A percentile compares a stretch with the other conserved stretches of the same genome.
phyloP scores from a whole-genome alignment of 2,797 vertebrate genomes.

The Sphenodon punctatus region DNA sequence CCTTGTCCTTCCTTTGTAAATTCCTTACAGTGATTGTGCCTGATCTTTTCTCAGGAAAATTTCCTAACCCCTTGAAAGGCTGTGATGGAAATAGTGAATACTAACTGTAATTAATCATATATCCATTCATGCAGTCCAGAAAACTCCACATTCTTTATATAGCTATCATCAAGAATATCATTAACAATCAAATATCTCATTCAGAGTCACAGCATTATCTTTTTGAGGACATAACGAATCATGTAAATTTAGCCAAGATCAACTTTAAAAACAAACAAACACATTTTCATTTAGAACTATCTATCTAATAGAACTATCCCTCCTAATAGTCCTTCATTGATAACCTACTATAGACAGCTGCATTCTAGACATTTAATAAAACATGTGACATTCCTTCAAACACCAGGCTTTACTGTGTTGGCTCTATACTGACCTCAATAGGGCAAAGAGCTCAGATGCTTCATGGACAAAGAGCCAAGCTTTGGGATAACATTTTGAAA shows the following conservation, averaged over 20 bases:
- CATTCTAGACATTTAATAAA: neutral
- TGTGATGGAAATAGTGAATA: no score
- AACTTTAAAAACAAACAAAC: neutral
- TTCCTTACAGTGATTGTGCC: neutral
- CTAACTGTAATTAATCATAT: no score
- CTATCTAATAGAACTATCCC: neutral
- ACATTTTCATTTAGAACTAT: neutral
- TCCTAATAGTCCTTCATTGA: neutral
- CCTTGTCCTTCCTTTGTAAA: conserved; percentile 10
- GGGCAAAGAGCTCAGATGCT: neutral
- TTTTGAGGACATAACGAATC: no score
- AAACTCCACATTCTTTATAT: no score
- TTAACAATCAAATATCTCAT: neutral
- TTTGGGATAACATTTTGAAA: neutral
- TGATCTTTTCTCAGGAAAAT: neutral
- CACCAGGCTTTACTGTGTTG: neutral
- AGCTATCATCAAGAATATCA: neutral
- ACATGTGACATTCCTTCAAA: neutral
- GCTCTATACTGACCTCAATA: neutral
- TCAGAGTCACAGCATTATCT: no score
- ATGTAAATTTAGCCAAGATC: no score
- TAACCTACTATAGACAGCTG: neutral
- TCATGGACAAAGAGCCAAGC: neutral
- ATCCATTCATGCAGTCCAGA: no score
- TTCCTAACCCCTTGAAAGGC: no score